Evolutionary conservation across 2,888 invertebrate genomes (phyloP), one percentile per base, ranked within the genome.

Genomic region (Acanthacorydalis orientalis): DNA sequence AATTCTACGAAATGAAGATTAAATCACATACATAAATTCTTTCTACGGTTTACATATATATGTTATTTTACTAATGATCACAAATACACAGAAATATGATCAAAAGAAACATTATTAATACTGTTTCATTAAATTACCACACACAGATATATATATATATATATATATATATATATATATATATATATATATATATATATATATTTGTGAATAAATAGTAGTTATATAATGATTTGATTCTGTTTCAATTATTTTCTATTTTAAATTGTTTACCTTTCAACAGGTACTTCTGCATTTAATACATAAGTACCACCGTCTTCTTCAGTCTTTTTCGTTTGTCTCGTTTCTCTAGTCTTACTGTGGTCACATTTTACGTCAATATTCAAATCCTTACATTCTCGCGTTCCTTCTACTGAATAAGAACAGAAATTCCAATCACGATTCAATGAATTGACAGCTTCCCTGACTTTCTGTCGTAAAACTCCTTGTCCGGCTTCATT

Each of bases 341-440:
- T 73, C 32, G 77, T 74, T 55, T 75, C 75, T 46, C 83, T 72
- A 47, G 68, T 65, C 9, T 73, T 71, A 53, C 85, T 78, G 59
- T 88, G 89, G 60, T 89, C 89, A 59, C 92, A 93, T 63, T 89
- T 88, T 3, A 93, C 89, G 60, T 89, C 85, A 55, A 93, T 90
- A 57, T 86, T 81, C 46, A 93, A 69, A 59, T 91, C 89, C 59
- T 87, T 88, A 62, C 93, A 93, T 61, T 90, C 89, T 42, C 86
- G 78, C 31, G 79, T 79, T 77, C 91, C 89, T 68, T 90, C 86
- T 42, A 81, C 75, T 50, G 87, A 80, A 62, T 89, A 87, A 0
- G 91, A 89, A 63, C 95, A 95, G 82, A 95, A 88, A 73, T 90
- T 88, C 95, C 95, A 96, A 59, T 93, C 90, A 56, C 89, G 78